Evolutionary conservation across 2,888 invertebrate species (phyloP), one percentile per base, ranked within the genome.

Genomic region (Netelia inedita): DNA sequence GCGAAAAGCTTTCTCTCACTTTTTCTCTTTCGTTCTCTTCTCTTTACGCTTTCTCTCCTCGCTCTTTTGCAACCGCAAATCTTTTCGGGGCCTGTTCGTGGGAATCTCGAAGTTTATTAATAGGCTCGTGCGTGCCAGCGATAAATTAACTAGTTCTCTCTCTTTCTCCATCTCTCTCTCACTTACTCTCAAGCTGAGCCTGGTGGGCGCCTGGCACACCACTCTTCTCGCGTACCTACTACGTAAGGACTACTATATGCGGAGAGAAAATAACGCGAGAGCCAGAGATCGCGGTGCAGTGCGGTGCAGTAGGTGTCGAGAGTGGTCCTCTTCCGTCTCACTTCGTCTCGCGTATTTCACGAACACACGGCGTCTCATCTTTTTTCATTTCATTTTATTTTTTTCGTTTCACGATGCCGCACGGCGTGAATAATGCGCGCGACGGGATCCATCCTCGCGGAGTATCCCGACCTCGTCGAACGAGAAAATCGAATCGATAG

Each of bases 81-180:
- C 74, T 78, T 79, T 84, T 19, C 86, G 85, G 82, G 59, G 41
- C 66, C 59, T 28, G 82, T 59, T 82, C 85, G 83, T 82, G 81
- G 85, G 86, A 88, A 89, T 87, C 85, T 86, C 71, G 81, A 83
- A 83, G 84, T 88, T 89, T 88, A 89, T 89, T 89, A 89, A 89
- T 90, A 90, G 89, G 85, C 86, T 79, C 86, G 79, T 66, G 87
- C 87, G 87, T 88, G 87, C 80, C 85, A 84, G 87, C 89, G 86
- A 89, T 89, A 88, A 90, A 90, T 89, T 89, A 89, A 88, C 79
- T 72, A 79, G 75, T 63, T 79, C 65, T 65, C 59, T 73, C 79
- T 46, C 19, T 72, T 55, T 57, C 72, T 65, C 72, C 65, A 1
- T 23, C 23, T 23, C 23, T 1, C 23, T 1, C 23, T 63, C 23